Base-by-base conservation (phyloP, 2,113 vertebrate genomes). In the Lates calcarifer region DNA sequence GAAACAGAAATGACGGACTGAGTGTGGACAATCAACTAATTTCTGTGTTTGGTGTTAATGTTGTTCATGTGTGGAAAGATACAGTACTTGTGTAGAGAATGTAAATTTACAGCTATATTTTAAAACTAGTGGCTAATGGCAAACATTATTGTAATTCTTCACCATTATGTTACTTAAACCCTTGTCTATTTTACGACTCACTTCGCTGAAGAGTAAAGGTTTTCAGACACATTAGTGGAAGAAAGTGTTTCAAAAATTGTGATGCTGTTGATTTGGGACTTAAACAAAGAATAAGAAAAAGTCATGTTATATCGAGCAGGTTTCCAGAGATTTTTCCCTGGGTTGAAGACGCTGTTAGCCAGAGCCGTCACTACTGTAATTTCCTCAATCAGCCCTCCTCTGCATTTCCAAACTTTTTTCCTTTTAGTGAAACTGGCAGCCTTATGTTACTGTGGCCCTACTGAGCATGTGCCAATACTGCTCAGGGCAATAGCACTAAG, bases 91-190 rank as follows among this genome's bases (percentile, higher is more conserved):
- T 98, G 97, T 98, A 99, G 97, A 97, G 97, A 98, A 98, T 99
- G 97, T 99, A 99, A 96, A 98, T 99, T 98, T 98, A 97, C 96
- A 96, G 97, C 97, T 98, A 98, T 97, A 97, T 98, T 98, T 98
- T 97, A 96, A 97, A 97, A 97, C 96, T 98, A 98, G 97, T 96
- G 97, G 97, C 97, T 98, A 93, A 95, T 92, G 97, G 97, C 96
- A 97, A 97, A 97, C 97, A 97, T 97, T 97, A 97, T 97, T 97
- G 97, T 98, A 97, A 98, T 97, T 97, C 96, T 96, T 97, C 96
- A 96, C 96, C 96, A 93, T 96, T 95, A 93, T 95, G 96, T 97
- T 97, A 95, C 96, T 90, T 89, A 96, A 96, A 95, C 95, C 94
- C 87, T 87, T 82, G 87, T 91, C 81, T 86, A 79, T 86, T 96